These are phyloP conservation scores for Bactericera cockerelli DNA, from an alignment of 1,140 invertebrate species.

Conservation along the genomic window DNA sequence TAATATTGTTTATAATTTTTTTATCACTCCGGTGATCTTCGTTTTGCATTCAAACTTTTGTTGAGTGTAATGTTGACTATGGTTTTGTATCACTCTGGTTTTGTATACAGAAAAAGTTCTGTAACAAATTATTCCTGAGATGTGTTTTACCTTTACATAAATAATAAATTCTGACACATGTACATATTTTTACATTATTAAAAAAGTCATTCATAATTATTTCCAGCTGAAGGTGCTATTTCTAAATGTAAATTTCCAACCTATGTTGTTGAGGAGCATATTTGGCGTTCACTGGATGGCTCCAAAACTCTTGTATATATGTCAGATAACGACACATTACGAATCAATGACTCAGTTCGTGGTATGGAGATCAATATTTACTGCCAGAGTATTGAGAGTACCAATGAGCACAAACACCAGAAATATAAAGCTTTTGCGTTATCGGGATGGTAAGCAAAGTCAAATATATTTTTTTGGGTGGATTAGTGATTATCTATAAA, in stretches of 20 bases:
- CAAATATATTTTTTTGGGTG: too few relatives aligned
- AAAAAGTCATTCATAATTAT: too few relatives aligned
- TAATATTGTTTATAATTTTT: too few relatives aligned
- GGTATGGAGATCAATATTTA: neutral
- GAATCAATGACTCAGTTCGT: neutral
- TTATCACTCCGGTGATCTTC: too few relatives aligned
- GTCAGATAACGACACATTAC: neutral
- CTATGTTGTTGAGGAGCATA: neutral
- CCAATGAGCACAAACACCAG: neutral
- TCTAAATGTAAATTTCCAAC: constrained; percentile 4
- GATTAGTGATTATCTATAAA: neutral
- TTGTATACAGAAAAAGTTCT: neutral
- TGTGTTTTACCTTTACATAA: neutral
- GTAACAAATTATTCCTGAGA: neutral
- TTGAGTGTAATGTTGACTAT: neutral
- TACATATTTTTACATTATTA: too few relatives aligned
- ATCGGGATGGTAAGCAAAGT: neutral
- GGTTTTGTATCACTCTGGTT: neutral
- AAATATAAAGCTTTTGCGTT: constrained; percentile 1
- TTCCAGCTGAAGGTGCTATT: neutral
- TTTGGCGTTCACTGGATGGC: neutral
- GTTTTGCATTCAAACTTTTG: neutral
- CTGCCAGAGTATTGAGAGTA: neutral
- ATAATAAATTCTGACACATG: too few relatives aligned
- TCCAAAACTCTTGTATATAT: neutral